Percentiles rank a stretch among this genome's conserved stretches.
Evolutionary conservation across 1,140 invertebrate species (phyloP).

Genomic region (Homalodisca vitripennis): DNA sequence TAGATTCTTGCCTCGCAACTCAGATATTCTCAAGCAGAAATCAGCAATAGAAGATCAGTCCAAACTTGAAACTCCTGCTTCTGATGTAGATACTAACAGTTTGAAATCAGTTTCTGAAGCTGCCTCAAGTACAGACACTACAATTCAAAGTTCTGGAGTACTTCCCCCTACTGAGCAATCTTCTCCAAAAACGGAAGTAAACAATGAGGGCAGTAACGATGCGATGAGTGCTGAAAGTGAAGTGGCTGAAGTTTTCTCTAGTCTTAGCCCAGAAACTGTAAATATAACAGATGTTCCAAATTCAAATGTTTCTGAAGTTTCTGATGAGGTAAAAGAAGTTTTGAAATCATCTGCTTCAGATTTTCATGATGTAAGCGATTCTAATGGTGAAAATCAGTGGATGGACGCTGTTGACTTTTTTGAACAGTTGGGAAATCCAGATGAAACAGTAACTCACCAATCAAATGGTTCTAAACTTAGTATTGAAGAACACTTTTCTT

Average conservation of each 20-base stretch:
- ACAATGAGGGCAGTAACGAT: not conserved
- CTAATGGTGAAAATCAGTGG: not conserved
- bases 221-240: not conserved
- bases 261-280: not conserved
- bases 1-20: slow-evolving; percentile 33
- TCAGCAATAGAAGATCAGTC: slow-evolving; percentile 8
- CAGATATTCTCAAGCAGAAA: slow-evolving; percentile 22
- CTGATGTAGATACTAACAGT: slow-evolving; percentile 23
- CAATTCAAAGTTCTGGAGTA: slow-evolving; percentile 20
- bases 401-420: slow-evolving; percentile 22
- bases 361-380: not conserved
- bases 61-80: not conserved
- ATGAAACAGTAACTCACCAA: not conserved
- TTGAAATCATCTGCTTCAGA: not conserved
- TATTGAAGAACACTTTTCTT: not conserved
- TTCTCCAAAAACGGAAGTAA: slow-evolving; percentile 10
- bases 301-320: not conserved
- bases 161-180: not conserved
- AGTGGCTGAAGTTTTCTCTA: not conserved
- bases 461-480: slow-evolving; percentile 1
- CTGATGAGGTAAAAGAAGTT: not conserved
- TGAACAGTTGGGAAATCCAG: not conserved
- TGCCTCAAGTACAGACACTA: slow-evolving; percentile 27
- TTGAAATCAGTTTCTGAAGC: slow-evolving; percentile 29
- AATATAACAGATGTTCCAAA: not conserved